These are phyloP conservation scores for Ranitomeya variabilis DNA, from an alignment of 2,113 vertebrate species.

Conservation along the genomic window DNA sequence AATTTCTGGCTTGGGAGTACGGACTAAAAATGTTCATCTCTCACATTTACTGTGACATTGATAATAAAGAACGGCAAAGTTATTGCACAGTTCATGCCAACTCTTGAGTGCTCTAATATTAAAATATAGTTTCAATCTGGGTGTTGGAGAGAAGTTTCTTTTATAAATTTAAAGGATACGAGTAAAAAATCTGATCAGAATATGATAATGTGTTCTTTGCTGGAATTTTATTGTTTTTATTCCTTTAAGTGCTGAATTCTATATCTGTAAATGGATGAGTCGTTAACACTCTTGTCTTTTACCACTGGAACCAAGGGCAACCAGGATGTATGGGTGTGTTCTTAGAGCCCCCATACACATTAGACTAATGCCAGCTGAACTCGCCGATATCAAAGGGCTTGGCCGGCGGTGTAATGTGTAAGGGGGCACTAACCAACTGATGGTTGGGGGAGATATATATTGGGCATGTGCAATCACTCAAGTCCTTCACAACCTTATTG, in stretches of 20 bases:
- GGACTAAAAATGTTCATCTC: constrained; percentile 37
- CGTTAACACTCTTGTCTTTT: neutral
- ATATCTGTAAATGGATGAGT: neutral
- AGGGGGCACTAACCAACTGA: too few species aligned
- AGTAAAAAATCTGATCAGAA: constrained; percentile 5
- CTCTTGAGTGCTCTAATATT: constrained; percentile 7
- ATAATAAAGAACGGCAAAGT: constrained; percentile 44
- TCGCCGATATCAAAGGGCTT: too few species aligned
- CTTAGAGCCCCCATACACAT: too few species aligned
- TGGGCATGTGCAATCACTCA: too few species aligned
- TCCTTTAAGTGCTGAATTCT: neutral
- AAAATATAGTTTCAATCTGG: constrained; percentile 28
- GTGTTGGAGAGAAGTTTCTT: constrained; percentile 24
- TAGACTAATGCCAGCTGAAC: too few species aligned
- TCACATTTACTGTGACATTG: constrained; percentile 42
- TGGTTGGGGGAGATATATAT: too few species aligned
- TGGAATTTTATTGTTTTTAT: neutral
- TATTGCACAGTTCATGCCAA: constrained; percentile 24
- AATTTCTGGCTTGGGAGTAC: constrained; percentile 12
- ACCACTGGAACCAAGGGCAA: too few species aligned
- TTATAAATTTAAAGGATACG: constrained; percentile 19
- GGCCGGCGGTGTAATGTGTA: too few species aligned
- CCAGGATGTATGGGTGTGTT: too few species aligned
- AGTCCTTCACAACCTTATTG: too few species aligned
- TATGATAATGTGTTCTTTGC: constrained; percentile 2